A percentile compares a stretch with the other conserved stretches of the same genome.
phyloP scores from a whole-genome alignment of 2,797 vertebrate species.

The Leucoraja ocellata region DNA sequence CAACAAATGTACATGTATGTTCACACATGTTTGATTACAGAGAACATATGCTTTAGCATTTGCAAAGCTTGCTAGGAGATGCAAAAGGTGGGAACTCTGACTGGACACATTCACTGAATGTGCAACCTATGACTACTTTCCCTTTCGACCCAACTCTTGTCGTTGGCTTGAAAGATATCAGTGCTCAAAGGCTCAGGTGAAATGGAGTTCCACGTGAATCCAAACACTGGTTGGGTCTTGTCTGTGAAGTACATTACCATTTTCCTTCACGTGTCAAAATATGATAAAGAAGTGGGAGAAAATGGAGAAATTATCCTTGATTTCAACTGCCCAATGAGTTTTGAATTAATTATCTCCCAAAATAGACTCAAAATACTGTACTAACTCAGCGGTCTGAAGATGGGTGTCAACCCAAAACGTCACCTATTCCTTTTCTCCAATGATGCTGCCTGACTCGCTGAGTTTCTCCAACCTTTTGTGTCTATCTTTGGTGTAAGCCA shows the following conservation, averaged over 20 bases:
- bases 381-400: no score
- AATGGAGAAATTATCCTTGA: background rate
- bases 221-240: background rate
- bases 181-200: background rate
- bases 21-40: background rate
- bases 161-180: background rate
- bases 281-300: background rate
- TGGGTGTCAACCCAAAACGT: no score
- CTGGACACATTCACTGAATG: background rate
- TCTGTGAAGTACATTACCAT: background rate
- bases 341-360: no score
- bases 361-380: no score
- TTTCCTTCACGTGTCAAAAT: background rate
- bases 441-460: no score
- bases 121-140: background rate
- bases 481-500: no score
- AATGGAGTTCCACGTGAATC: background rate
- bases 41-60: background rate
- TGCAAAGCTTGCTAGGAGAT: background rate
- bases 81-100: background rate
- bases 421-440: no score
- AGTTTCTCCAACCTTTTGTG: no score
- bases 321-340: background rate
- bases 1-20: background rate
- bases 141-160: background rate